A percentile compares a stretch with the other conserved stretches of the same genome.
phyloP scores from a whole-genome alignment of 2,797 vertebrate species.

The Scolopax rusticola region DNA sequence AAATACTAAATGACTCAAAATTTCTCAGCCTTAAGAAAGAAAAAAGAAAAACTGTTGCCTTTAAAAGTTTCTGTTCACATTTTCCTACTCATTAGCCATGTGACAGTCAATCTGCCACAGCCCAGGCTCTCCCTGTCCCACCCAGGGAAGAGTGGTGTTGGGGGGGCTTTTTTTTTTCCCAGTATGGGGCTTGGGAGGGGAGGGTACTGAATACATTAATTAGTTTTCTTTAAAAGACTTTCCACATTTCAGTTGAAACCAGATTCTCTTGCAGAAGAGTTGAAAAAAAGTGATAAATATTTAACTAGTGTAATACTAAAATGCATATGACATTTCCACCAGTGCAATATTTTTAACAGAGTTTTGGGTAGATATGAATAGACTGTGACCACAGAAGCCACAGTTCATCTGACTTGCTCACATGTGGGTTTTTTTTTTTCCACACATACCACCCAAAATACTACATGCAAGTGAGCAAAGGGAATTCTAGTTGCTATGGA shows the following conservation, averaged over 20 bases:
- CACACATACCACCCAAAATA: conserved; percentile 12
- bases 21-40: neutral
- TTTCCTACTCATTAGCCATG: conserved; percentile 20
- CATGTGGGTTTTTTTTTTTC: conserved; percentile 2
- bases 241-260: neutral
- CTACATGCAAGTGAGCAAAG: neutral
- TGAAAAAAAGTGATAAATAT: neutral
- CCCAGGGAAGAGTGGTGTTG: neutral
- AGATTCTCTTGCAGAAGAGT: neutral
- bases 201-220: neutral
- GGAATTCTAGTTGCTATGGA: neutral
- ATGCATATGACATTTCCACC: neutral
- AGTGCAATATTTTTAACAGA: neutral
- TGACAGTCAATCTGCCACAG: neutral
- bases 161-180: neutral
- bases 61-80: neutral
- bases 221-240: neutral
- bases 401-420: neutral
- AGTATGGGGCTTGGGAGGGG: neutral
- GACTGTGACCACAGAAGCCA: conserved; percentile 1
- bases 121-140: neutral
- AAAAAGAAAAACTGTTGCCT: neutral
- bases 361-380: neutral
- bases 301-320: neutral
- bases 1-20: neutral